These are phyloP conservation scores for Lomographa bimaculata DNA, from an alignment of 2,888 invertebrate genomes.

Conservation along the genomic window DNA sequence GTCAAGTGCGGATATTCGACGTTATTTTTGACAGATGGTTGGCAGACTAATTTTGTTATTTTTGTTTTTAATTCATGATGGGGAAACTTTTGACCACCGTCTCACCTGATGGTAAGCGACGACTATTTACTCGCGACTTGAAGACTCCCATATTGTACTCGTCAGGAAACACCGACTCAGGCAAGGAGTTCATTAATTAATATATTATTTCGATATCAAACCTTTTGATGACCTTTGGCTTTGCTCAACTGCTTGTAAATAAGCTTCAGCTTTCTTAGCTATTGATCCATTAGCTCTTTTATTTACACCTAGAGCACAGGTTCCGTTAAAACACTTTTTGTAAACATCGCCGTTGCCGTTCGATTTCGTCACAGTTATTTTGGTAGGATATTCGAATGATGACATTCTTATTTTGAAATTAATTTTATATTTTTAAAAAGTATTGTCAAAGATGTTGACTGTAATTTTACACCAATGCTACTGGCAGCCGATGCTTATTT, in stretches of 20 bases:
- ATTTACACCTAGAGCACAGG: conserved; percentile 55
- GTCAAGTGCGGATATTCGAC: no score
- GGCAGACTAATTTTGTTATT: no score
- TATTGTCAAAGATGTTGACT: conserved; percentile 35
- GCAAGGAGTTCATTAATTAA: no score
- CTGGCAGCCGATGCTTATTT: conserved; percentile 29
- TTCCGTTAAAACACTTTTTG: conserved; percentile 59
- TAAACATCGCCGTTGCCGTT: conserved; percentile 56
- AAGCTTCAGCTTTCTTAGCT: conserved; percentile 65
- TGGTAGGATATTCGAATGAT: conserved; percentile 55
- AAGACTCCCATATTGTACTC: no score
- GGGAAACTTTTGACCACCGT: no score
- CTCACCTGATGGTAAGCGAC: no score
- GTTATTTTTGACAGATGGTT: no score
- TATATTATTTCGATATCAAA: conserved; percentile 29
- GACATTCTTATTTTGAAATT: conserved; percentile 43
- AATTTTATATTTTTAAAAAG: conserved; percentile 11
- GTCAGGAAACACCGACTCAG: no score
- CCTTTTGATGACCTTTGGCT: conserved; percentile 54
- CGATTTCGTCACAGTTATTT: conserved; percentile 61
- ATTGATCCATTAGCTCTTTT: conserved; percentile 56
- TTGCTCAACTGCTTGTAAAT: conserved; percentile 64
- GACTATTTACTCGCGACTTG: no score
- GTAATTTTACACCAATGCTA: conserved; percentile 39
- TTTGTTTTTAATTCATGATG: no score